These are phyloP conservation scores for Valencia hispanica DNA, from an alignment of 2,797 vertebrate genomes.

Conservation along the genomic window DNA sequence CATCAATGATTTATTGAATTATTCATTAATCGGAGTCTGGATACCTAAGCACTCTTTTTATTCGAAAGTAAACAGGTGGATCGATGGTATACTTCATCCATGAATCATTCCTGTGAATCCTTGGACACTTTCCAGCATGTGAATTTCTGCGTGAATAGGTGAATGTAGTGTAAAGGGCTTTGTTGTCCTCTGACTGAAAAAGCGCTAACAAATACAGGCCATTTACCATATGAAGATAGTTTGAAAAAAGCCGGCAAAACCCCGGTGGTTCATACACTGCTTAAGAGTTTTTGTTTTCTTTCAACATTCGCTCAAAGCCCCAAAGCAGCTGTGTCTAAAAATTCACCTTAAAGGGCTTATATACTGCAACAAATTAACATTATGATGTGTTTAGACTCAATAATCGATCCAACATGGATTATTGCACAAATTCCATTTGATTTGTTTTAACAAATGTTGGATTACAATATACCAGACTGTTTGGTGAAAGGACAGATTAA, in stretches of 20 bases:
- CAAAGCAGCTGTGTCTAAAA: background rate
- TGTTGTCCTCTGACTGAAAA: too few relatives aligned
- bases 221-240: too few relatives aligned
- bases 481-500: slow-evolving; percentile 34
- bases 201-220: too few relatives aligned
- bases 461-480: slow-evolving; percentile 20
- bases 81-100: too few relatives aligned
- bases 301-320: background rate
- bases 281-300: background rate
- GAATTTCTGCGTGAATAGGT: too few relatives aligned
- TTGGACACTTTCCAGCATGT: too few relatives aligned
- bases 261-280: background rate
- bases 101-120: background rate
- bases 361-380: background rate
- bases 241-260: background rate
- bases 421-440: background rate
- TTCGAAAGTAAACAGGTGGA: background rate
- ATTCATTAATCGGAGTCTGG: background rate
- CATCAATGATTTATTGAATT: slow-evolving; percentile 5
- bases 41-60: background rate
- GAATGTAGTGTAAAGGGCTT: too few relatives aligned
- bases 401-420: background rate
- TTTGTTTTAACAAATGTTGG: background rate
- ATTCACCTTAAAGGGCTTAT: background rate
- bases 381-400: background rate